phyloP scores from a whole-genome alignment of 2,888 invertebrate genomes.

The Drepana falcataria region DNA sequence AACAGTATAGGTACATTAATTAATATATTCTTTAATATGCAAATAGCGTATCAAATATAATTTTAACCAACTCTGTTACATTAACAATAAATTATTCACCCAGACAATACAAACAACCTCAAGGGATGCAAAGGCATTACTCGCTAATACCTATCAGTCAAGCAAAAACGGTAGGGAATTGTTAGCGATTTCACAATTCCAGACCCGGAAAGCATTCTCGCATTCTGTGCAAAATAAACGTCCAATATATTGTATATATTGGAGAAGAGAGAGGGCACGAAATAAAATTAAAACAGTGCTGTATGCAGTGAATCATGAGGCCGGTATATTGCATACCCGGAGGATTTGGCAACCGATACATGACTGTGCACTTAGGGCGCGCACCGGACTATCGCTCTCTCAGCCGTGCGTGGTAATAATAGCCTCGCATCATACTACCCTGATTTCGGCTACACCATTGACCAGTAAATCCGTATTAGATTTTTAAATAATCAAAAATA shows the following conservation, averaged over 20 bases:
- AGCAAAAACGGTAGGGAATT: background rate
- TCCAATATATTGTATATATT: conserved; percentile 55
- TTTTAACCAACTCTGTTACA: background rate
- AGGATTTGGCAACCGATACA: conserved; percentile 75
- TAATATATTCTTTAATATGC: no score
- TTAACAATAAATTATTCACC: background rate
- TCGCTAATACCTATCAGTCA: conserved; percentile 1
- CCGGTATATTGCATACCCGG: conserved; percentile 44
- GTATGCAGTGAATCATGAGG: conserved; percentile 60
- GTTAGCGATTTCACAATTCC: conserved; percentile 4
- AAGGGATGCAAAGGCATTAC: background rate
- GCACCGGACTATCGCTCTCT: conserved; percentile 27
- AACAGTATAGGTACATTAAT: no score
- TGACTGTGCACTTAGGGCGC: conserved; percentile 68
- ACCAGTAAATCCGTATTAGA: background rate
- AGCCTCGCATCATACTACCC: conserved; percentile 15
- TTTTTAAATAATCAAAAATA: no score
- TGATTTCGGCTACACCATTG: background rate
- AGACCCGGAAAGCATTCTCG: conserved; percentile 25
- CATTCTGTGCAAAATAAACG: conserved; percentile 44
- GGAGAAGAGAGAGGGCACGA: conserved; percentile 41
- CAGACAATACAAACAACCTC: background rate
- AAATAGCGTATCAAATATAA: background rate
- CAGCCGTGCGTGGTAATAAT: conserved; percentile 16
- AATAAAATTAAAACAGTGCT: conserved; percentile 65